Evolutionary conservation across 2,888 invertebrate genomes (phyloP), one percentile per base, ranked within the genome.

Genomic region (Erpobdella octoculata): DNA sequence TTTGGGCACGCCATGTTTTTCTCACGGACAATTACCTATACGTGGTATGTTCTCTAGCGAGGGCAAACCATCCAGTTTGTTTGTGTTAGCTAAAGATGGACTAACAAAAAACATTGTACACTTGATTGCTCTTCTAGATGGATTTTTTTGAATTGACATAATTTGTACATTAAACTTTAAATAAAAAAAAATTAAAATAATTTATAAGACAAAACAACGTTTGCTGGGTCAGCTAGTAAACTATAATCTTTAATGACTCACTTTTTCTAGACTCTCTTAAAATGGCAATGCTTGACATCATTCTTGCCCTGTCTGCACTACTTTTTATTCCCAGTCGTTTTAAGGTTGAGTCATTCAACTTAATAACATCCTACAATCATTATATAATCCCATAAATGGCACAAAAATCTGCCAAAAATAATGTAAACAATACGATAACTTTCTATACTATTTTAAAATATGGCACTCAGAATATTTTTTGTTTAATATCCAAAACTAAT

Each of bases 221-320:
- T n/a, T n/a, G n/a, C n/a, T n/a, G n/a, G n/a, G n/a, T n/a, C n/a
- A n/a, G n/a, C n/a, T n/a, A n/a, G n/a, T n/a, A n/a, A n/a, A n/a
- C n/a, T n/a, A n/a, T n/a, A n/a, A n/a, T n/a, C 28, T 25, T 25
- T 15, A 53, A 25, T 53, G n/a, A 53, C 53, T 53, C 8, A 53
- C 62, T 25, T 2, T 35, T 62, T n/a, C 8, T 31, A 31, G 31
- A n/a, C 21, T 35, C 62, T 62, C 62, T 62, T 8, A 62, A n/a
- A 62, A 62, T 18, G n/a, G 62, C 25, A 5, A 62, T 33, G 35
- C 62, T 62, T 6, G 62, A 62, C 62, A 62, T 62, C 62, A 62
- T 62, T 18, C 62, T 62, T 35, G 62, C 62, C 33, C 62, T 31
- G 12, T 62, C 28, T n/a, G 62, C 35, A 6, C 33, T n/a, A 62